Conservation (phyloP, 1,140 invertebrate species). For the Paramacrobiotus metropolitanus region DNA sequence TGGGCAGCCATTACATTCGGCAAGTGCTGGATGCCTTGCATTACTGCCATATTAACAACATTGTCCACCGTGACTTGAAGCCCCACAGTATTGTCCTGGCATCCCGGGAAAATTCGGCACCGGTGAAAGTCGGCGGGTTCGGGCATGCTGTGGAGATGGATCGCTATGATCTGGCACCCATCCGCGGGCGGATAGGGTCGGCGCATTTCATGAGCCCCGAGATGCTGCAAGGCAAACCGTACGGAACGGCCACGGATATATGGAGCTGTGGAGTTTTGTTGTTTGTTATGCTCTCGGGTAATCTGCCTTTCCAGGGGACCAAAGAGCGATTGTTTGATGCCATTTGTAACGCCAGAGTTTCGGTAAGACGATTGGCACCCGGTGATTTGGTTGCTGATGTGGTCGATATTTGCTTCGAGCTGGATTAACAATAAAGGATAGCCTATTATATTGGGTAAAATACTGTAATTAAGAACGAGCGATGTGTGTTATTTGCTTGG, state of each 20-base stretch:
- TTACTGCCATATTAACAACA: slow-evolving; percentile 91
- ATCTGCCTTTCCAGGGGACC: slow-evolving; percentile 77
- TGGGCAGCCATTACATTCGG: slow-evolving; percentile 91
- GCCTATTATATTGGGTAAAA: no score
- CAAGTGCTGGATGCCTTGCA: slow-evolving; percentile 79
- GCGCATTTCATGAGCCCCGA: slow-evolving; percentile 94
- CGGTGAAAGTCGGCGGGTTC: slow-evolving; percentile 91
- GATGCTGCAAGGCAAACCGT: slow-evolving; percentile 62
- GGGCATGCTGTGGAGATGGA: slow-evolving; percentile 70
- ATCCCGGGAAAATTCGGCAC: slow-evolving; percentile 85
- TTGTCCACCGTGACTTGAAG: slow-evolving; percentile 81
- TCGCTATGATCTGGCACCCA: slow-evolving; percentile 15
- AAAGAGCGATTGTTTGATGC: slow-evolving; percentile 67
- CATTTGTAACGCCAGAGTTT: slow-evolving; percentile 55
- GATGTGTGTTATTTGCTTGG: no score
- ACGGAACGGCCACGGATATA: slow-evolving; percentile 87
- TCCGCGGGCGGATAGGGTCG: slow-evolving; percentile 63
- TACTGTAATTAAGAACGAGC: no score
- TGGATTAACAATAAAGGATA: no score
- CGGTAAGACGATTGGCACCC: no score
- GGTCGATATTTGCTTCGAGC: no score
- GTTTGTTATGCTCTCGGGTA: slow-evolving; percentile 73
- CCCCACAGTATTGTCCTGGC: slow-evolving; percentile 81
- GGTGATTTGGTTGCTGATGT: no score
- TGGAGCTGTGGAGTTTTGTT: slow-evolving; percentile 86